These are phyloP conservation scores for Porites cylindrica DNA, from an alignment of 92 coral and sea anemone genomes.

Conservation along the genomic window DNA sequence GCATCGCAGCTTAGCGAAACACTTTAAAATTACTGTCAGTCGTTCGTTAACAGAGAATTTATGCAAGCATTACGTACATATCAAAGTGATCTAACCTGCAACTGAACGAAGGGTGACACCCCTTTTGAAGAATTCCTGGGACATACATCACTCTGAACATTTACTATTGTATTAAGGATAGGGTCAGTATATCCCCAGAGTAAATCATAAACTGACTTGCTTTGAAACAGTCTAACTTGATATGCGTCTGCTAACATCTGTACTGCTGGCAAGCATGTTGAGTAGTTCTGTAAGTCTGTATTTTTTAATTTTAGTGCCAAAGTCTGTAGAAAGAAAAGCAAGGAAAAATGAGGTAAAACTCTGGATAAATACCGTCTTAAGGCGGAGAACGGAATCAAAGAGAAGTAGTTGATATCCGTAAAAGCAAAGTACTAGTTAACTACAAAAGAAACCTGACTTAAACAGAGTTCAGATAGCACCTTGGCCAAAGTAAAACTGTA, in stretches of 20 bases:
- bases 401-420: too few relatives aligned
- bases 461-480: too few relatives aligned
- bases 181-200: constrained; percentile 93
- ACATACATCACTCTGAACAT: not conserved
- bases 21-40: not conserved
- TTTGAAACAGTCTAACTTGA: constrained; percentile 55
- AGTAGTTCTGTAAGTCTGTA: constrained; percentile 28
- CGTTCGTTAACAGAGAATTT: not conserved
- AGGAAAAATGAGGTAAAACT: constrained; percentile 18
- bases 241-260: not conserved
- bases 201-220: constrained; percentile 65
- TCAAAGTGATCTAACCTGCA: constrained; percentile 70
- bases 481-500: too few relatives aligned
- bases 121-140: constrained; percentile 23
- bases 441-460: too few relatives aligned
- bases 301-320: constrained; percentile 60
- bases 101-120: constrained; percentile 61
- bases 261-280: constrained; percentile 11
- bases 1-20: too few relatives aligned
- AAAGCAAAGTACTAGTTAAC: too few relatives aligned
- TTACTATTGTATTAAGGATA: constrained; percentile 12
- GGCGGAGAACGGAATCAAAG: constrained; percentile 38
- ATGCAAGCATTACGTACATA: not conserved
- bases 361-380: constrained; percentile 84
- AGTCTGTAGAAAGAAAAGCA: constrained; percentile 50